Evolutionary conservation across 2,797 vertebrate genomes (phyloP).

Genomic region (Phataginus tetradactyla): DNA sequence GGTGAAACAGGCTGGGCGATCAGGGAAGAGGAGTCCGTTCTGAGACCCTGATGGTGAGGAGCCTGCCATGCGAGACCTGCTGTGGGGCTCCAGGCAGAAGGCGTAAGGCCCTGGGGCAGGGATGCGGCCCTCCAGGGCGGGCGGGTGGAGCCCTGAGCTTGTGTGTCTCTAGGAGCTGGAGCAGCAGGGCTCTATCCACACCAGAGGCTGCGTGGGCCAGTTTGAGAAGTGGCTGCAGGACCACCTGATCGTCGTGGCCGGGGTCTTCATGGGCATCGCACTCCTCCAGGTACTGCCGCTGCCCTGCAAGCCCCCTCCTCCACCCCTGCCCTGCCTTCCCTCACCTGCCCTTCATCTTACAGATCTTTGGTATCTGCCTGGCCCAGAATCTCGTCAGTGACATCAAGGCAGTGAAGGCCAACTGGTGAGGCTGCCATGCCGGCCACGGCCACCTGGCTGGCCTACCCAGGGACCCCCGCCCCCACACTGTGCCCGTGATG

Average conservation of each 20-base stretch:
- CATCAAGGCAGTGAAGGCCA: constrained; percentile 94
- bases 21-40: not conserved
- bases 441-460: not conserved
- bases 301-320: fast-evolving
- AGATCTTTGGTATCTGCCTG: constrained; percentile 96
- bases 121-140: fast-evolving
- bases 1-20: not conserved
- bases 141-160: not conserved
- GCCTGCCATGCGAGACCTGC: not conserved
- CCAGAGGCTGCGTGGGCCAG: constrained; percentile 95
- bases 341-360: constrained; percentile 50
- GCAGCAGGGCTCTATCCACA: constrained; percentile 92
- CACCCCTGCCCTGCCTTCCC: fast-evolving
- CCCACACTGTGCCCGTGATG: not conserved
- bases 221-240: constrained; percentile 97
- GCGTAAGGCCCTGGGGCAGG: not conserved
- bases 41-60: not conserved
- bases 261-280: constrained; percentile 93
- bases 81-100: not conserved
- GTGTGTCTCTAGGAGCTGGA: constrained; percentile 87
- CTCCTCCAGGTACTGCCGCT: constrained; percentile 91
- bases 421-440: constrained; percentile 89
- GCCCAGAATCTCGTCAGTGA: constrained; percentile 95
- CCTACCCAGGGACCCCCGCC: not conserved
- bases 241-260: constrained; percentile 93